Evolutionary conservation across 2,888 invertebrate species (phyloP).

Genomic region (Galerucella nymphaeae): DNA sequence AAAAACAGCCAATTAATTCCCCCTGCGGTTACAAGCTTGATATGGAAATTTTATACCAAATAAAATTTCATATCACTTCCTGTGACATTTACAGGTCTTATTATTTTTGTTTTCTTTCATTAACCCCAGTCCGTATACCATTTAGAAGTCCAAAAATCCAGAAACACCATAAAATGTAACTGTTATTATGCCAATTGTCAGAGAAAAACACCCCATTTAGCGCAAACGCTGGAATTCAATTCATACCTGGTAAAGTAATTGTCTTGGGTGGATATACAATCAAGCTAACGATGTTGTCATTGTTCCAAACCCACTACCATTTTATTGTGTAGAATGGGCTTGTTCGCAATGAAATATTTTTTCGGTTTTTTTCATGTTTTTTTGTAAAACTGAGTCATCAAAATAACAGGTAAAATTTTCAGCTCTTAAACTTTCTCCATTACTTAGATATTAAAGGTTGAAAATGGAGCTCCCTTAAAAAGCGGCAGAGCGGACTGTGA

Average conservation of each 20-base stretch:
- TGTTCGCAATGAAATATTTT: no score
- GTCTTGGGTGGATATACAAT: slow-evolving; percentile 33
- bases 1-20: no score
- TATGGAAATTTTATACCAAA: no score
- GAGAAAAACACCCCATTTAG: slow-evolving; percentile 11
- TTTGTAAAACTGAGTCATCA: no score
- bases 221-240: slow-evolving; percentile 26
- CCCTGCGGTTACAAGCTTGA: no score
- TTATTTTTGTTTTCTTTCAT: background rate
- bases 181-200: slow-evolving; percentile 19
- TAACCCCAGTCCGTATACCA: background rate
- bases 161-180: slow-evolving; percentile 11
- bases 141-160: background rate
- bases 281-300: slow-evolving; percentile 37
- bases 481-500: no score
- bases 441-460: no score
- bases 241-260: slow-evolving; percentile 27
- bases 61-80: background rate
- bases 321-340: slow-evolving; percentile 27
- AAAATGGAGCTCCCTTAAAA: no score
- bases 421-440: no score
- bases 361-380: no score
- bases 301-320: slow-evolving; percentile 30
- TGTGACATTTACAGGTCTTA: background rate
- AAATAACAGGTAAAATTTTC: no score